Base-by-base conservation (phyloP, 2,113 vertebrate genomes). In the Tetrao urogallus region DNA sequence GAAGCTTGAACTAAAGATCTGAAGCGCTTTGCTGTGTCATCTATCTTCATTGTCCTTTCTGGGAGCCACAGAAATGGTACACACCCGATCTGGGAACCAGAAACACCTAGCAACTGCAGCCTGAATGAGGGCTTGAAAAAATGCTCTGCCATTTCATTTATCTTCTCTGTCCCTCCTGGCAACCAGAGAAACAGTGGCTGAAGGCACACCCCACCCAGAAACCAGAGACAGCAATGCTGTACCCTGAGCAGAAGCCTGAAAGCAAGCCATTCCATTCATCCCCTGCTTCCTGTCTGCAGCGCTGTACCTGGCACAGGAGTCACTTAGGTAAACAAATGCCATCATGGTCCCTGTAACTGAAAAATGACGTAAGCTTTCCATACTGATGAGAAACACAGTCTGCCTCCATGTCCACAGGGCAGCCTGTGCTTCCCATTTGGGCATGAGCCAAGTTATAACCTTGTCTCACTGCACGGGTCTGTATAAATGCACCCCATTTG, bases 111-210 rank as follows among this genome's bases (percentile, higher is more conserved):
- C 76, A 97, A 88, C 72, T 0, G 0, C 5, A 86, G 76, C 52
- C 82, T 77, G 69, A 61, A 75, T 1, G 2, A 93, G 36, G 6
- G n/a, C 57, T 91, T 65, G 85, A 77, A 91, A 88, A 77, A 91
- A 88, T 43, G 52, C 21, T 92, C 65, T 88, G 82, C 32, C 3
- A 5, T 27, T 90, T 73, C 47, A 77, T 88, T 92, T 92, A 25
- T 90, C 73, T 81, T 65, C 71, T 88, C 47, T 32, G 93, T 81
- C 79, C 72, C 89, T 84, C 82, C 69, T 58, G 85, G 82, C 76
- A 86, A 77, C 72, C 22, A 71, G 56, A 77, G 64, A 58, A 95
- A 67, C 72, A 92, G 69, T 67, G 87, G 67, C 8, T 57, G 78
- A 88, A 87, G 87, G 52, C 79, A 88, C 70, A 72, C 20, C 61